These are phyloP conservation scores for Chalcosyrphus nemorum DNA, from an alignment of 2,888 invertebrate genomes.

Conservation along the genomic window DNA sequence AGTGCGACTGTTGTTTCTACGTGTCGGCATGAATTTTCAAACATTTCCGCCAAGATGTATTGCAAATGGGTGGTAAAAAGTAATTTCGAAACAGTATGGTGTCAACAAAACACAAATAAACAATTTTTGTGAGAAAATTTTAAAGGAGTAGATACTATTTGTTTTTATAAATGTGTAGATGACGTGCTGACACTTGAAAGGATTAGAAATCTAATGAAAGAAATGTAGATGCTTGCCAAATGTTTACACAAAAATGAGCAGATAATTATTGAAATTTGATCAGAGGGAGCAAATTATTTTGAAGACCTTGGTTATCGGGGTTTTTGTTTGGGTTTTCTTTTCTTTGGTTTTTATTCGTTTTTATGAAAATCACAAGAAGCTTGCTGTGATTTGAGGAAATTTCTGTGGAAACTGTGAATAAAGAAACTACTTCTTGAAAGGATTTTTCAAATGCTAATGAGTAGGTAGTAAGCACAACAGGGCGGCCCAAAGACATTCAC, in stretches of 20 bases:
- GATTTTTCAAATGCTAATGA: too few relatives aligned
- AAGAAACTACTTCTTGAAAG: too few relatives aligned
- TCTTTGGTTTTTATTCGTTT: too few relatives aligned
- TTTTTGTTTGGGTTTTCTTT: too few relatives aligned
- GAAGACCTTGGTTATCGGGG: too few relatives aligned
- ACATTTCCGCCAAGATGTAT: slow-evolving; percentile 9
- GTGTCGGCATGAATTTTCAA: slow-evolving; percentile 12
- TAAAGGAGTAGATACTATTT: neutral
- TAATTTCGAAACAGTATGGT: slow-evolving; percentile 1
- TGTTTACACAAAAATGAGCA: neutral
- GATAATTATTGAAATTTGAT: neutral
- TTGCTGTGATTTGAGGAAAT: too few relatives aligned
- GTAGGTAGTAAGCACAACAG: too few relatives aligned
- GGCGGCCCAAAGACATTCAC: too few relatives aligned
- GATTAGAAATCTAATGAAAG: neutral
- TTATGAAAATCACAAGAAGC: too few relatives aligned
- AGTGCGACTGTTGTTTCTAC: slow-evolving; percentile 5
- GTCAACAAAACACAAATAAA: slow-evolving; percentile 22
- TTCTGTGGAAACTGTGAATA: too few relatives aligned
- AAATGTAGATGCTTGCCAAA: neutral
- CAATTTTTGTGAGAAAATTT: neutral
- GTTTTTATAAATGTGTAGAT: neutral
- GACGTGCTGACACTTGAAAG: neutral
- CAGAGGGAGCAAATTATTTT: neutral
- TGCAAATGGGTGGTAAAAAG: neutral